Base-by-base conservation (phyloP, 1,140 invertebrate genomes). In the Platyscapa corneri region DNA sequence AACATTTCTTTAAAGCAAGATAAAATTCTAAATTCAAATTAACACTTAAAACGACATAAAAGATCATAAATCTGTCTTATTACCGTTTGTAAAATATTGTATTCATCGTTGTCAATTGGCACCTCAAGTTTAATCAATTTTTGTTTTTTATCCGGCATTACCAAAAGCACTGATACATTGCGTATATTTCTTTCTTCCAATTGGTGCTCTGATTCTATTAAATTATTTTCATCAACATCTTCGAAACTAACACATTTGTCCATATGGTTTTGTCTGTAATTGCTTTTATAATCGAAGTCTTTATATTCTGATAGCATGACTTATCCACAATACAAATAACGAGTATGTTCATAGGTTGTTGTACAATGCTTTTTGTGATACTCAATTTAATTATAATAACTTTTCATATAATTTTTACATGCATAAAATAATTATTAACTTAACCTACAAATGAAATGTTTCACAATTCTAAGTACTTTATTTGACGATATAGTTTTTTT, bases 71-170 rank as follows among this genome's bases (percentile, higher is more conserved):
- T n/a, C 27, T 67, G 18, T 34, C 14, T 67, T 7, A 49, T 53
- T 42, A 76, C 74, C 74, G 6, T 30, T 77, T 77, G 12, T 34
- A 77, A 34, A 3, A 77, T 56, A 37, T 37, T 34, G 3, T 20
- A 49, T 30, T 49, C 46, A n/a, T 77, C 75, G n/a, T 53, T 32
- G 8, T n/a, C 49, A 56, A 30, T 46, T 30, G 75, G 75, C 30
- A 77, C 32, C 39, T 77, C 39, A 16, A 77, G 10, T 32, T 46
- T 77, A 23, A 77, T 56, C 49, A 77, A 56, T 60, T 49, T 46
- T 77, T 60, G 75, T 0, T 34, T 42, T 1, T 56, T 20, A 32
- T 79, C n/a, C 12, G 56, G 56, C 30, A 42, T 37, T 8, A 64
- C 23, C 32, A 79, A 14, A 0, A 79, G 18, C n/a, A 79, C 77